Percentiles rank a stretch among this genome's conserved stretches.
Evolutionary conservation across 2,888 invertebrate genomes (phyloP).

Genomic region (Charanyca ferruginea): DNA sequence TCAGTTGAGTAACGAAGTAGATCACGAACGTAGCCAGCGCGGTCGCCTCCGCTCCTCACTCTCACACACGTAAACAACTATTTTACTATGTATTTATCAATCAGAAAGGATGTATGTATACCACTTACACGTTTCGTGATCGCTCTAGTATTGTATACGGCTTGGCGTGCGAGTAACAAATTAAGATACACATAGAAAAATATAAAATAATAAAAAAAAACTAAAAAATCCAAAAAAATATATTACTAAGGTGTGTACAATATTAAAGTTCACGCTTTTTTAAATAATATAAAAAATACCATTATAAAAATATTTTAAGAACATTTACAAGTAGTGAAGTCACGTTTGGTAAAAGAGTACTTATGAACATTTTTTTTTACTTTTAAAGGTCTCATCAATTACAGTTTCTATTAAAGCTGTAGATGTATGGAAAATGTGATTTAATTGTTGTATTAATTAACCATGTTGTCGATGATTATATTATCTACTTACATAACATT

Average conservation of each 20-base stretch:
- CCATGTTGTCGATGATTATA: conserved; percentile 84
- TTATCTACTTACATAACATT: conserved; percentile 84
- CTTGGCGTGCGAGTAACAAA: conserved; percentile 87
- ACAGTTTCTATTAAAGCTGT: conserved; percentile 78
- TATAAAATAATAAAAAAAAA: conserved; percentile 70
- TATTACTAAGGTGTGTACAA: conserved; percentile 87
- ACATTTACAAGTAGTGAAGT: conserved; percentile 86
- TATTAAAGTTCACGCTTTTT: conserved; percentile 86
- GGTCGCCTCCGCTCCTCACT: conserved; percentile 73
- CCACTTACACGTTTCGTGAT: conserved; percentile 81
- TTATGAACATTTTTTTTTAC: conserved; percentile 79
- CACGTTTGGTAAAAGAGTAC: conserved; percentile 84
- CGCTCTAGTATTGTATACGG: conserved; percentile 89
- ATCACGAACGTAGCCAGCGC: conserved; percentile 59
- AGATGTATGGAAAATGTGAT: conserved; percentile 87
- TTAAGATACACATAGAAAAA: conserved; percentile 81
- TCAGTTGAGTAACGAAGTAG: conserved; percentile 60
- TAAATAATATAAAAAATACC: conserved; percentile 73
- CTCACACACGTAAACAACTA: conserved; percentile 74
- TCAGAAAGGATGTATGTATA: conserved; percentile 84
- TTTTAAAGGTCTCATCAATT: conserved; percentile 77
- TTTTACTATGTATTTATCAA: conserved; percentile 88
- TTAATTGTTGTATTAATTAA: conserved; percentile 88
- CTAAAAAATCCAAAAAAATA: conserved; percentile 77
- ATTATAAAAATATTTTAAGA: conserved; percentile 88